Percentiles rank a stretch among this genome's conserved stretches.
Conservation (phyloP, 2,888 invertebrate species). For the Eupithecia inturbata region DNA sequence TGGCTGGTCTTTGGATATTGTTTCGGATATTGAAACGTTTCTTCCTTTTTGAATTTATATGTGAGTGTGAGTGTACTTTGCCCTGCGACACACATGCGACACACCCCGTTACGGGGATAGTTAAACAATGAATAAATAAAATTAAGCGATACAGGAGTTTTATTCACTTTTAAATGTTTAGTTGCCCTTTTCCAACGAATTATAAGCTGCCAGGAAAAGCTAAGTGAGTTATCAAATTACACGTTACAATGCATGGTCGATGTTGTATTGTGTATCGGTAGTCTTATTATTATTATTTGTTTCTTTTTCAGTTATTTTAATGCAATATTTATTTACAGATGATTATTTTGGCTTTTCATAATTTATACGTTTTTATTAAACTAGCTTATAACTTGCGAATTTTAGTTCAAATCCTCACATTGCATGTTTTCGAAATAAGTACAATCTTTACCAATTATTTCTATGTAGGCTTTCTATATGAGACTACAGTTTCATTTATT, state of each 20-base stretch:
- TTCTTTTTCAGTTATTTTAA: constrained; percentile 36
- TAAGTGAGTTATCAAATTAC: constrained; percentile 64
- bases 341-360: constrained; percentile 31
- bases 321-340: constrained; percentile 30
- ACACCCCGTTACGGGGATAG: constrained; percentile 71
- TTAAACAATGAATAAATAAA: constrained; percentile 78
- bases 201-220: constrained; percentile 63
- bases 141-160: constrained; percentile 49
- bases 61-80: constrained; percentile 72
- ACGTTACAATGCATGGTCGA: constrained; percentile 40
- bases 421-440: background rate
- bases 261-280: constrained; percentile 16
- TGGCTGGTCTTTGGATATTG: constrained; percentile 54
- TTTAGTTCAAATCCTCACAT: background rate
- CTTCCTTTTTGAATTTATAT: constrained; percentile 80
- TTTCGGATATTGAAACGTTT: constrained; percentile 75
- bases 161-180: constrained; percentile 34
- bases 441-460: background rate
- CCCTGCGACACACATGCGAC: constrained; percentile 72
- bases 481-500: background rate
- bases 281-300: constrained; percentile 9
- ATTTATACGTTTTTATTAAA: constrained; percentile 3
- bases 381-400: background rate
- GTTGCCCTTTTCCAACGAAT: constrained; percentile 4
- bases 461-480: background rate